phyloP scores from a whole-genome alignment of 2,797 vertebrate genomes.

The Alectoris magna region DNA sequence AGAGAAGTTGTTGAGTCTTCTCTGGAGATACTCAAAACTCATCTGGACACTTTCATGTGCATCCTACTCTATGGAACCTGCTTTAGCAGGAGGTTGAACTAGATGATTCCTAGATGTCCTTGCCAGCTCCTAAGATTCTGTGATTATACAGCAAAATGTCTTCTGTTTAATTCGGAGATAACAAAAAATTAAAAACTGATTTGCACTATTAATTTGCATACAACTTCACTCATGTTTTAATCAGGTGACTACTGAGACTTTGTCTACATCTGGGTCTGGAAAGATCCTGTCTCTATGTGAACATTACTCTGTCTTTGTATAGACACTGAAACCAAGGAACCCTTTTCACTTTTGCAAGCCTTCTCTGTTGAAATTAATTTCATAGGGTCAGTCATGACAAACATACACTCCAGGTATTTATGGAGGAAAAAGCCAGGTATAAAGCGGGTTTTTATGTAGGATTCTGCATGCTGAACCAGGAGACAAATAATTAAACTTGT shows the following conservation, averaged over 20 bases:
- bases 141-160: not conserved
- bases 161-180: not conserved
- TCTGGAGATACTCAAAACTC: not conserved
- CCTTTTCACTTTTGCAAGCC: not conserved
- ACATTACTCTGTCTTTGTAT: not conserved
- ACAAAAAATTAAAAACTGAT: not conserved
- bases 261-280: not conserved
- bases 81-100: not conserved
- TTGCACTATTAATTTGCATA: not conserved
- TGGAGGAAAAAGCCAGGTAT: not conserved
- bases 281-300: not conserved
- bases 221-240: not conserved
- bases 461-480: not conserved
- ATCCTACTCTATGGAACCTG: not conserved
- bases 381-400: not conserved
- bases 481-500: slow-evolving; percentile 48
- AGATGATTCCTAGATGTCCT: not conserved
- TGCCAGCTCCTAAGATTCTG: not conserved
- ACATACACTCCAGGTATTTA: not conserved
- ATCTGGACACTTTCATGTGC: not conserved
- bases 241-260: not conserved
- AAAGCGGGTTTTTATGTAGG: not conserved
- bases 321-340: not conserved
- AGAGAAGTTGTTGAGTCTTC: not conserved
- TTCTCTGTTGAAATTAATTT: not conserved